Percentiles rank a stretch among this genome's conserved stretches.
Evolutionary conservation across 2,113 vertebrate species (phyloP).

Genomic region (Heterotis niloticus): DNA sequence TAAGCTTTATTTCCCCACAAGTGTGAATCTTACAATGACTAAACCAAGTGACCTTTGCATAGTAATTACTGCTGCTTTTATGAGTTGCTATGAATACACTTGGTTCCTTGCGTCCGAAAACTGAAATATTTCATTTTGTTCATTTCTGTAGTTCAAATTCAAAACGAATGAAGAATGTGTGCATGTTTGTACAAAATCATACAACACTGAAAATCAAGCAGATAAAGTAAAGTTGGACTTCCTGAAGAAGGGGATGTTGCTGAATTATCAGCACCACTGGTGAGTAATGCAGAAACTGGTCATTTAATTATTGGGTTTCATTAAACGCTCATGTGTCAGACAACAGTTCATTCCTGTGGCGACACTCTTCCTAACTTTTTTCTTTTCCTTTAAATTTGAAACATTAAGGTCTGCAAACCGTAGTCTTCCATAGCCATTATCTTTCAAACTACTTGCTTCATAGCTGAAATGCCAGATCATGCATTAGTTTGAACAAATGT

Average conservation of each 20-base stretch:
- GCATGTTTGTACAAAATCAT: constrained; percentile 75
- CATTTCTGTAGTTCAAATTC: constrained; percentile 73
- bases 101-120: background rate
- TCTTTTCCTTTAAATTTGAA: too few relatives aligned
- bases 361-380: too few relatives aligned
- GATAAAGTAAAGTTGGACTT: constrained; percentile 81
- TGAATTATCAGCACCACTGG: constrained; percentile 95
- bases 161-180: constrained; percentile 72
- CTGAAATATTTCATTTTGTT: background rate
- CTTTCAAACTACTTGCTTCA: too few relatives aligned
- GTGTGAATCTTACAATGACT: background rate
- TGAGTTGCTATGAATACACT: background rate
- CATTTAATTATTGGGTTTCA: too few relatives aligned
- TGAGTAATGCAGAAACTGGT: constrained; percentile 53
- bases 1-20: background rate
- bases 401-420: too few relatives aligned
- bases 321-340: too few relatives aligned
- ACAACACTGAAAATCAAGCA: constrained; percentile 62
- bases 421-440: too few relatives aligned
- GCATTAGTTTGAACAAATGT: too few relatives aligned
- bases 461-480: too few relatives aligned
- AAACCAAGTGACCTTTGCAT: background rate
- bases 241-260: constrained; percentile 87
- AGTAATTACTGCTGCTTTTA: background rate
- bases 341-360: too few relatives aligned